A percentile compares a stretch with the other conserved stretches of the same genome.
Evolutionary conservation across 1,140 invertebrate genomes (phyloP).

Genomic region (Pararge aegeria): DNA sequence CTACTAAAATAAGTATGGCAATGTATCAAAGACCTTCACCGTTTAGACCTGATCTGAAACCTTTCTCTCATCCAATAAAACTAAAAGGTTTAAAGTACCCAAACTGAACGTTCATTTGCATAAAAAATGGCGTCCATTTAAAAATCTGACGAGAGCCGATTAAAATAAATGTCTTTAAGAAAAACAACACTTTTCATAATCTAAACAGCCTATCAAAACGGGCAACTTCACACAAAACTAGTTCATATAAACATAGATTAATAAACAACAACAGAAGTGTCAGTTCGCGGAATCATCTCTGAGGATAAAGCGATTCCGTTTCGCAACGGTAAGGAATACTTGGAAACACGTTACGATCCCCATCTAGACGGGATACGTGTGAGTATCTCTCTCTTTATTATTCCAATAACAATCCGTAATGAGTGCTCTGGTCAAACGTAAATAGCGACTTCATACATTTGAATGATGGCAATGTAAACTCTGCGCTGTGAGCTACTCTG

Average conservation of each 20-base stretch:
- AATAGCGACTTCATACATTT: slow-evolving; percentile 76
- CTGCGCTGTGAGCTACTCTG: slow-evolving; percentile 59
- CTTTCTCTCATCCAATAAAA: slow-evolving; percentile 1
- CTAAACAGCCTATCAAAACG: slow-evolving; percentile 50
- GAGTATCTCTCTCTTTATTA: slow-evolving; percentile 68
- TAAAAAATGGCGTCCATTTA: slow-evolving; percentile 7
- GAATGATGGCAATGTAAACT: slow-evolving; percentile 77
- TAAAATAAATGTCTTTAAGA: slow-evolving; percentile 36
- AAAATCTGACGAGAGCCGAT: slow-evolving; percentile 14
- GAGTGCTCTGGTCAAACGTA: slow-evolving; percentile 76
- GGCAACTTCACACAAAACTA: slow-evolving; percentile 47
- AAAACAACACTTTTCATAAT: slow-evolving; percentile 40
- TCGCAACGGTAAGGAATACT: slow-evolving; percentile 68
- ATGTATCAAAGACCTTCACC: no score
- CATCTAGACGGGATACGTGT: slow-evolving; percentile 60
- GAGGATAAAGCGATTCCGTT: slow-evolving; percentile 67
- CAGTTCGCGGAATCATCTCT: slow-evolving; percentile 64
- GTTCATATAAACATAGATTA: slow-evolving; percentile 69
- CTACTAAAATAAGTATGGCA: no score
- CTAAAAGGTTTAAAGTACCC: slow-evolving; percentile 2
- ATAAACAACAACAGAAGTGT: slow-evolving; percentile 71
- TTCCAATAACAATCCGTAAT: slow-evolving; percentile 79
- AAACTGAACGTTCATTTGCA: neutral
- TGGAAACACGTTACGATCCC: slow-evolving; percentile 62
- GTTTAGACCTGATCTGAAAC: neutral